These are phyloP conservation scores for Passer domesticus DNA, from an alignment of 2,113 vertebrate genomes.

Conservation along the genomic window DNA sequence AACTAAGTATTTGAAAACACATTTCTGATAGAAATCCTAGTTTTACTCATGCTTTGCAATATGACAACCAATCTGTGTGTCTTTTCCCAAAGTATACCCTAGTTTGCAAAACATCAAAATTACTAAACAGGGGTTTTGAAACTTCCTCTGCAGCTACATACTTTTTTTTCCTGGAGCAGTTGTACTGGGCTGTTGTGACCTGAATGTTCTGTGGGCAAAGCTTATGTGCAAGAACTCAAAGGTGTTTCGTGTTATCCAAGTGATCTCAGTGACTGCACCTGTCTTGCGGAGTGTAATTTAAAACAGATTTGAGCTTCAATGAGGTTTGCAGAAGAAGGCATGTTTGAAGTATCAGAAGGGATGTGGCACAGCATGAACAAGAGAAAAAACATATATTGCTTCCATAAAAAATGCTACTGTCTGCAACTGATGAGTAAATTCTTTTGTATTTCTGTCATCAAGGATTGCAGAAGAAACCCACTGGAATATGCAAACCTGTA, in stretches of 20 bases:
- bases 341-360: conserved; percentile 18
- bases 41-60: background rate
- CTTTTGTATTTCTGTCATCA: background rate
- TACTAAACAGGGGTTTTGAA: conserved; percentile 51
- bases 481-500: background rate
- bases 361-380: conserved; percentile 17
- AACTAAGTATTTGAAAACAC: background rate
- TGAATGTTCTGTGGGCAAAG: background rate
- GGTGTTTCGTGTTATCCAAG: background rate
- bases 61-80: background rate
- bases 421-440: conserved; percentile 1
- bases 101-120: conserved; percentile 31
- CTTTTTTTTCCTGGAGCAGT: background rate
- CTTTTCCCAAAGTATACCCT: background rate
- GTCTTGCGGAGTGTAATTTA: background rate
- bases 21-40: background rate
- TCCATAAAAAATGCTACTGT: background rate
- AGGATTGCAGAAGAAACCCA: background rate
- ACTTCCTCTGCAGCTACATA: conserved; percentile 12
- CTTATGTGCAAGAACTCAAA: background rate
- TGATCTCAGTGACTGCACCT: background rate
- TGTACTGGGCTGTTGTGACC: background rate
- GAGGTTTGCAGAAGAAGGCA: background rate
- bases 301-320: background rate
- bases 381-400: conserved; percentile 3